These are phyloP conservation scores for Alosa sapidissima DNA, from an alignment of 2,797 vertebrate genomes.

Conservation along the genomic window DNA sequence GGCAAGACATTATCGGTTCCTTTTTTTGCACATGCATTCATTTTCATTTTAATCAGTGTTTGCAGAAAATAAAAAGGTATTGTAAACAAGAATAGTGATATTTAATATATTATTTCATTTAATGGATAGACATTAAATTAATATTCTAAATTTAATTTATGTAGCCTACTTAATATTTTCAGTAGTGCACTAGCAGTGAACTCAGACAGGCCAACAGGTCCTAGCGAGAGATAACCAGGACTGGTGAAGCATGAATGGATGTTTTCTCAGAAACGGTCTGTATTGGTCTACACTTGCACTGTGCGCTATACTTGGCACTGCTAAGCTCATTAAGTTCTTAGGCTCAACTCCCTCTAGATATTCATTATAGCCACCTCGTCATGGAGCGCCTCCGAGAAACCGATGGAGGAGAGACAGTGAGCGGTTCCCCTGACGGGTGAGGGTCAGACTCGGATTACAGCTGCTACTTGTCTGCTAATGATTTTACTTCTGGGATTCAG, in stretches of 20 bases:
- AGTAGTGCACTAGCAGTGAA: too few species aligned
- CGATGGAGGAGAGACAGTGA: background rate
- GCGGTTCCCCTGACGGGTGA: background rate
- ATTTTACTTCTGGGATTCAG: background rate
- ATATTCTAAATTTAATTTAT: background rate
- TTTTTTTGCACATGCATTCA: too few species aligned
- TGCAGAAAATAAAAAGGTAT: too few species aligned
- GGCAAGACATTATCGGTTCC: background rate
- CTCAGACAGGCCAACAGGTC: background rate
- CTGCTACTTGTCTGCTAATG: background rate
- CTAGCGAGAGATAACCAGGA: background rate
- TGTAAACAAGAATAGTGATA: background rate
- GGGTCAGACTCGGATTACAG: conserved; percentile 14
- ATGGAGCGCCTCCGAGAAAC: conserved; percentile 24
- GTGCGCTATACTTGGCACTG: conserved; percentile 59
- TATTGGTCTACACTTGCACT: conserved; percentile 31
- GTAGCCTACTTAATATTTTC: background rate
- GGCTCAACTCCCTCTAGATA: conserved; percentile 54
- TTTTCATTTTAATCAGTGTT: too few species aligned
- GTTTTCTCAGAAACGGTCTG: background rate
- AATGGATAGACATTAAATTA: background rate
- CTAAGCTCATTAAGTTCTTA: conserved; percentile 69
- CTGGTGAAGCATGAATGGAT: conserved; percentile 1
- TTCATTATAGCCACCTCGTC: conserved; percentile 52
- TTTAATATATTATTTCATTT: background rate